These are phyloP conservation scores for Muscidifurax raptorellus DNA, from an alignment of 1,140 invertebrate genomes.

Conservation along the genomic window DNA sequence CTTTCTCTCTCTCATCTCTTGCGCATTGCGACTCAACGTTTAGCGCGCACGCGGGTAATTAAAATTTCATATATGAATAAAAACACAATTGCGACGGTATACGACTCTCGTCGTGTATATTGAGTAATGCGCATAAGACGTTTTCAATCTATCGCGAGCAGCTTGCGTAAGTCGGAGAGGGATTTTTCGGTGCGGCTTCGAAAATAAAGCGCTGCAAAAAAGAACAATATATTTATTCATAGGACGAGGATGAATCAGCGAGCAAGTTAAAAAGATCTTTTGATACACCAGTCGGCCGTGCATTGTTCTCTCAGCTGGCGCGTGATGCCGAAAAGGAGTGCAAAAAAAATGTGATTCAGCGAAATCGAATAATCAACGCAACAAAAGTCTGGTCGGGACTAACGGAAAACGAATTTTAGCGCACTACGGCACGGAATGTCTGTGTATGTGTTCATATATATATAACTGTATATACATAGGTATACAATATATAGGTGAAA, in stretches of 20 bases:
- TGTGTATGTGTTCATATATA: background rate
- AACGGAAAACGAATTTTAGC: conserved; percentile 26
- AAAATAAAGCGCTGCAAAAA: background rate
- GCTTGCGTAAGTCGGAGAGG: too few species aligned
- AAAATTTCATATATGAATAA: background rate
- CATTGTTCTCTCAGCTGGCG: background rate
- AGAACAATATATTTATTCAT: background rate
- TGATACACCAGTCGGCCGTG: background rate
- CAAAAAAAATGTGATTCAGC: conserved; percentile 14
- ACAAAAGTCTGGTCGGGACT: background rate
- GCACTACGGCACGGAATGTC: background rate
- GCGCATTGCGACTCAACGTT: background rate
- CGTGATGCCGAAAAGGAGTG: background rate
- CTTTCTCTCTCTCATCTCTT: background rate
- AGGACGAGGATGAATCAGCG: background rate
- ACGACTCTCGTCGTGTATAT: too few species aligned
- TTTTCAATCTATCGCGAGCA: too few species aligned
- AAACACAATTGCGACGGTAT: too few species aligned
- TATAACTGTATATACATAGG: background rate
- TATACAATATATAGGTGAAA: background rate
- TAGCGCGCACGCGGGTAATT: background rate
- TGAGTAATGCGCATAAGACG: too few species aligned
- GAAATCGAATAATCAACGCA: conserved; percentile 16
- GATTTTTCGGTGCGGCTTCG: too few species aligned
- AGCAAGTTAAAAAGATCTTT: background rate